Evolutionary conservation across 2,797 vertebrate genomes (phyloP), one percentile per base, ranked within the genome.

Genomic region (Rhinatrema bivittatum): DNA sequence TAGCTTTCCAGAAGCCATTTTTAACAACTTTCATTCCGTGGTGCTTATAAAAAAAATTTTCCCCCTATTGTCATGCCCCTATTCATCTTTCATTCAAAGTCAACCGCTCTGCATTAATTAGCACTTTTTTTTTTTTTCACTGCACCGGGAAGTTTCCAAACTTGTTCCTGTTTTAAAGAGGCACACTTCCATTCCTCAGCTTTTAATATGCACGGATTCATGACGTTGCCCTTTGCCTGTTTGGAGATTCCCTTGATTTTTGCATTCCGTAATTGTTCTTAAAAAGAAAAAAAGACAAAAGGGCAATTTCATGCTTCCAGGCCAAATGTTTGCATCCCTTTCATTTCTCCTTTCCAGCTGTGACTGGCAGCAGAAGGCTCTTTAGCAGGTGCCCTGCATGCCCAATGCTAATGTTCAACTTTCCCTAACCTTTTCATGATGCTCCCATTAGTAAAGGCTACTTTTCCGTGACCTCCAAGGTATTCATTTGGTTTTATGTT

Each of bases 91-190:
- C 74, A 79, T 84, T 86, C 64, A 78, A 72, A 87, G 75, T 77
- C 76, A 73, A 65, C 82, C 80, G 75, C 77, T 80, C 53, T 81
- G 82, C 84, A 87, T 86, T 86, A 87, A 88, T 88, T 82, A 85
- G 76, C 74, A 73, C 74, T 81, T 75, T 78, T 78, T 77, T 76
- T 74, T 81, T 75, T 78, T 78, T 77, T 76, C 72, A 67, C 48
- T 62, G 66, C 68, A 29, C 56, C 31, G 65, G 75, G 77, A 76
- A 74, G 71, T 68, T 30, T 68, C 75, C 71, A 73, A 82, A 83
- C 69, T 69, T 56, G 61, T 53, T 68, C 65, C 70, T 76, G 64
- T 78, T 87, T 82, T 79, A 81, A 83, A 86, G 66, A 72, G 74
- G 68, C 79, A 76, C 73, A 62, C 84, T 84, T 86, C 79, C 74